These are phyloP conservation scores for Tromatobia lineatoria DNA, from an alignment of 2,888 invertebrate species.

Conservation along the genomic window DNA sequence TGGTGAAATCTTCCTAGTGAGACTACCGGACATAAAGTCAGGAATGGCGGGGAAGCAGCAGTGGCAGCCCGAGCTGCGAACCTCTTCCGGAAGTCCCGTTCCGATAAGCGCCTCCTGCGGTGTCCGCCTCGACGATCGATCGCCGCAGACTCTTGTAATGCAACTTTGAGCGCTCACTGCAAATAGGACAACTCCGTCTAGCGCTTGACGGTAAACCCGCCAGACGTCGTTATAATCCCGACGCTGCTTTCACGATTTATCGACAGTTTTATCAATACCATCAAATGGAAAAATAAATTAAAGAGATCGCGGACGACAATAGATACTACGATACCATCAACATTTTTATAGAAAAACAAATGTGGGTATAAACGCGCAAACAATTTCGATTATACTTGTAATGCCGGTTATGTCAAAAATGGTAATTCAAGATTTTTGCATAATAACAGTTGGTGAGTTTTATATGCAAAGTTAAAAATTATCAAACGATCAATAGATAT, in stretches of 20 bases:
- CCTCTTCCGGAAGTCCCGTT: conserved; percentile 23
- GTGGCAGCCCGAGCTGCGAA: conserved; percentile 2
- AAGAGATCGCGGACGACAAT: not conserved
- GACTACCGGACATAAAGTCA: conserved; percentile 40
- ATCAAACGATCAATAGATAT: not conserved
- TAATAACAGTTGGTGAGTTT: too few relatives aligned
- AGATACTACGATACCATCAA: not conserved
- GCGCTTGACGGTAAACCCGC: conserved; percentile 3
- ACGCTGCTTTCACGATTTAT: conserved; percentile 3
- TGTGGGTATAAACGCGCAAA: not conserved
- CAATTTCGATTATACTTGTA: too few relatives aligned
- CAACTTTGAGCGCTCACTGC: conserved; percentile 11
- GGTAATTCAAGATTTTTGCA: too few relatives aligned
- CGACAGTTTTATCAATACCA: conserved; percentile 3
- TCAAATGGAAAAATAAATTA: not conserved
- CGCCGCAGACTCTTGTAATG: conserved; percentile 37
- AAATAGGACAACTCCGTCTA: conserved; percentile 32
- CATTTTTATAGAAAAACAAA: not conserved
- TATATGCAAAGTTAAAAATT: not conserved
- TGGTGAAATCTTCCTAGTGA: conserved; percentile 33
- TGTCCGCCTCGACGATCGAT: conserved; percentile 28
- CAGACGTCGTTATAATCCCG: conserved; percentile 27
- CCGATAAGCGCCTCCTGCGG: conserved; percentile 33
- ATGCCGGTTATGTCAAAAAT: too few relatives aligned
- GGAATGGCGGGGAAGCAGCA: conserved; percentile 1